Evolutionary conservation across 2,888 invertebrate genomes (phyloP), one percentile per base, ranked within the genome.

Genomic region (Automeris io): DNA sequence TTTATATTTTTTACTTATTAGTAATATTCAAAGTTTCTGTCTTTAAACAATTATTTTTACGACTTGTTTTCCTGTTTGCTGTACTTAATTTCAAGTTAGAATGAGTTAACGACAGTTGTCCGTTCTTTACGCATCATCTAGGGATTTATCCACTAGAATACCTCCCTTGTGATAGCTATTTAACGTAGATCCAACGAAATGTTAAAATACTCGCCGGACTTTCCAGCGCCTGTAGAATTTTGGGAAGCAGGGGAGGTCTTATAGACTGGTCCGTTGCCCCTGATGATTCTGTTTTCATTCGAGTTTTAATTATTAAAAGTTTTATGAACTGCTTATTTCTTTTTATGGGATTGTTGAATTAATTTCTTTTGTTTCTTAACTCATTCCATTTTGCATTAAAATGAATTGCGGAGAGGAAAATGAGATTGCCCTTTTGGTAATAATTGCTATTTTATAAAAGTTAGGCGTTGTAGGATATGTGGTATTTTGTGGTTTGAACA

Each of bases 221-320:
- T 40, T 37, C 45, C 36, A 40, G 19, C 38, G 35, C 42, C 18
- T 37, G 37, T 18, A 36, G 13, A 26, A 12, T 33, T 35, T 25
- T 23, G 37, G 39, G 25, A 47, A 45, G 37, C 19, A 41, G 37
- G 41, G 42, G 18, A 57, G 70, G 24, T 72, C 46, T 36, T 18
- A 23, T 57, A 58, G 35, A 51, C 46, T 70, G 74, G 81, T 35
- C 42, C 41, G 36, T 47, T 52, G 44, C 59, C 64, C 69, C 57
- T 53, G 63, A 59, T 65, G 66, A 67, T 63, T 61, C 63, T 71
- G 76, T 81, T 83, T 82, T 83, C 78, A 82, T 80, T 80, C 59
- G 71, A 75, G 70, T 83, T 83, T 85, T 85, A 85, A 85, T 85
- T 85, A 83, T 81, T 73, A 79, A 82, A 85, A 86, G 73, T 85